Evolutionary conservation across 2,797 vertebrate genomes (phyloP), one percentile per base, ranked within the genome.

Genomic region (Natrix natrix): DNA sequence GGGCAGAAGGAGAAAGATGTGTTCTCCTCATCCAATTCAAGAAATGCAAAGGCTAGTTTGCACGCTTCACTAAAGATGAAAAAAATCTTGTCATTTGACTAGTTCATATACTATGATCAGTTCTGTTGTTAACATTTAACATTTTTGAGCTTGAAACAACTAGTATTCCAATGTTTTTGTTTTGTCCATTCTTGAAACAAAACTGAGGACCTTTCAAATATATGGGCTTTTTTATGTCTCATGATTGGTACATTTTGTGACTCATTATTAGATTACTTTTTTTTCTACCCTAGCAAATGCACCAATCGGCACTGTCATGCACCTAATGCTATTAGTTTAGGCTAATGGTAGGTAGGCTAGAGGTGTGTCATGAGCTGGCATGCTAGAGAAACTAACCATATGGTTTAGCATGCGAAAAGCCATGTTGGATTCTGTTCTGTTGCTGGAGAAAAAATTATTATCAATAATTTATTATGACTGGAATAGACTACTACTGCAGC

Each of bases 1-100:
- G 26, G 61, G 4, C 61, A 28, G 61, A 63, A 63, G 61, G 61
- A 63, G 60, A 61, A 22, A 61, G 10, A 63, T 28, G 26, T 63
- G 61, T 4, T 28, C 61, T 63, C 26, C 61, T 63, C 61, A 28
- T 63, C 24, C 3, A 3, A 26, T 61, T 24, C 24, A 61, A 24
- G 60, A 61, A 61, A 61, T 61, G 60, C 60, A 61, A 59, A 59
- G 0, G 12, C 5, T 59, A 20, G 57, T 59, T 59, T 61, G 24
- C 60, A 61, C 24, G 1, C 60, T 26, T 61, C 60, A 61, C 60
- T 61, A 26, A 61, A 61, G 24, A 61, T 61, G 60, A 61, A 61
- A 93, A 20, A 94, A 88, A 52, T n/a, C 32, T 90, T 66, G 61
- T 90, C 52, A 59, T 60, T 63, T 74, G 54, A 63, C 24, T 66